A percentile compares a stretch with the other conserved stretches of the same genome.
phyloP scores from a whole-genome alignment of 1,140 invertebrate species.

The Trichoplusia ni region DNA sequence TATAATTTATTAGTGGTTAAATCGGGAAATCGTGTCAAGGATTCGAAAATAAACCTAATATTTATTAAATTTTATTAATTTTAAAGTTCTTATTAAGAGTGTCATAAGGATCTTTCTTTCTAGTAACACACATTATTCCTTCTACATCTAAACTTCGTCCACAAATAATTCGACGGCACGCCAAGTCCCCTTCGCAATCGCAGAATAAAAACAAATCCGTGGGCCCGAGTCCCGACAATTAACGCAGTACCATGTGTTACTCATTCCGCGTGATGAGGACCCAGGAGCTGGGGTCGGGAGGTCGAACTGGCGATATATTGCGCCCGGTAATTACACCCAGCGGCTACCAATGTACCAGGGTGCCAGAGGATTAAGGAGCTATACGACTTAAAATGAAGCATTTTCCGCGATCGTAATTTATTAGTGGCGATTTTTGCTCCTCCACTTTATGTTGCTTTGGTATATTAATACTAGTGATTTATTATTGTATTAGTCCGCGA shows the following conservation, averaged over 20 bases:
- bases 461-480: slow-evolving; percentile 36
- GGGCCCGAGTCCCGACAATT: slow-evolving; percentile 59
- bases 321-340: slow-evolving; percentile 61
- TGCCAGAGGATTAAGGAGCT: slow-evolving; percentile 62
- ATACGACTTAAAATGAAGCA: slow-evolving; percentile 65
- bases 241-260: slow-evolving; percentile 66
- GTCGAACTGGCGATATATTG: slow-evolving; percentile 65
- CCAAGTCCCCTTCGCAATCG: slow-evolving; percentile 21
- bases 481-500: too few relatives aligned
- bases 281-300: slow-evolving; percentile 53
- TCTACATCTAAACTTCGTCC: too few relatives aligned
- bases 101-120: too few relatives aligned
- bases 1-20: neutral
- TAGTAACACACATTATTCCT: too few relatives aligned
- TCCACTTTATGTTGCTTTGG: slow-evolving; percentile 35
- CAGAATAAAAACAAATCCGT: slow-evolving; percentile 44
- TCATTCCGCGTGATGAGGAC: slow-evolving; percentile 56
- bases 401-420: slow-evolving; percentile 48
- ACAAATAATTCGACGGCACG: too few relatives aligned
- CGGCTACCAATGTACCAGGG: slow-evolving; percentile 56
- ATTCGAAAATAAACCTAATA: too few relatives aligned
- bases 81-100: too few relatives aligned
- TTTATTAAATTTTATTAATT: too few relatives aligned
- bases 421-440: slow-evolving; percentile 45
- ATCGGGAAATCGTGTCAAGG: too few relatives aligned